Conservation (phyloP, 2,888 invertebrate species). For the Pseudococcus jackbeardsleyi region DNA sequence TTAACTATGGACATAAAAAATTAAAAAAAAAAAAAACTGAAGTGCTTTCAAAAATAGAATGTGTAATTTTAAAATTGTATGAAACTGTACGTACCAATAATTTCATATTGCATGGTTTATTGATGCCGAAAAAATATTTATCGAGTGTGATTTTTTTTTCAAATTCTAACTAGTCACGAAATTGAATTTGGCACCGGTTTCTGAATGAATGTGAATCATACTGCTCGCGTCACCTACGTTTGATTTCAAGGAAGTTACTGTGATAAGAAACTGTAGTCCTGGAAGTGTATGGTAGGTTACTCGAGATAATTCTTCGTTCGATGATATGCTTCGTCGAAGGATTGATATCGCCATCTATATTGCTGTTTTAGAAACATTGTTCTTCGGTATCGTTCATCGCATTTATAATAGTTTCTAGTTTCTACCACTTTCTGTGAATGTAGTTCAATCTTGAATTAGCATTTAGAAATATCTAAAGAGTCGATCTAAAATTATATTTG, state of each 20-base stretch:
- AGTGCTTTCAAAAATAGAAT: too few relatives aligned
- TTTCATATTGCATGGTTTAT: neutral
- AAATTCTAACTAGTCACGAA: neutral
- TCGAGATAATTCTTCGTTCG: neutral
- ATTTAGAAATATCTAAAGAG: too few relatives aligned
- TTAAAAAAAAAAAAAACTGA: too few relatives aligned
- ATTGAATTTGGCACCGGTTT: too few relatives aligned
- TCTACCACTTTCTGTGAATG: too few relatives aligned
- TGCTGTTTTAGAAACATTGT: neutral
- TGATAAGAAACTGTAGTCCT: neutral
- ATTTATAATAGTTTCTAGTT: too few relatives aligned
- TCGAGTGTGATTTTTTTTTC: neutral
- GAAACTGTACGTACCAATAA: neutral
- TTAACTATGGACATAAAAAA: neutral
- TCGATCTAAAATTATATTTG: too few relatives aligned
- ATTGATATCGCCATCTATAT: neutral
- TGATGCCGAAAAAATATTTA: neutral
- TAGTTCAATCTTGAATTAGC: too few relatives aligned
- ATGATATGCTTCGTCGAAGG: neutral
- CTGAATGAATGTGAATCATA: neutral
- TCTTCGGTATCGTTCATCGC: neutral
- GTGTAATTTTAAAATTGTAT: too few relatives aligned
- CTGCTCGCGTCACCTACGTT: neutral
- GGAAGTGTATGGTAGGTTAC: neutral
- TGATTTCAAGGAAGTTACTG: neutral